Evolutionary conservation across 1,140 invertebrate genomes (phyloP), one percentile per base, ranked within the genome.

Genomic region (Neodiprion fabricii): DNA sequence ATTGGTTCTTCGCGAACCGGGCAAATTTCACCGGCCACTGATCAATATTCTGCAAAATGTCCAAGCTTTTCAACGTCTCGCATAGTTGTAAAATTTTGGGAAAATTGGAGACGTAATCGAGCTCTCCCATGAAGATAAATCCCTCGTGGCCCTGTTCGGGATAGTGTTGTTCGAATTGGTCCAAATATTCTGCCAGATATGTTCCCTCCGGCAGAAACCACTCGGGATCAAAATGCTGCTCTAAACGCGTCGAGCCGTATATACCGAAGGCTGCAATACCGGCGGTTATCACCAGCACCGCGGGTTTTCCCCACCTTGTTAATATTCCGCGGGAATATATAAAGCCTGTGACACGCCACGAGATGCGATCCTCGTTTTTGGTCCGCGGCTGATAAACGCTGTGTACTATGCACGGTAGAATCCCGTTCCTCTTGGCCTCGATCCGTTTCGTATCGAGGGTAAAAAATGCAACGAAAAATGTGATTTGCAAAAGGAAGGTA

Each of bases 401-500:
- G 82, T 95, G 91, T 76, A 88, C 85, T 72, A 92, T 92, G 81
- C 94, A 96, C 23, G 91, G 91, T 1, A 94, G 53, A 65, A 93
- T 81, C 11, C 93, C 92, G 85, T 95, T 94, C 80, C 92, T 84
- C 72, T 90, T 91, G 0, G 81, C 80, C 77, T 91, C 89, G 21
- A 94, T 88, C 82, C 94, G 89, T 82, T 82, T 88, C 68, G 93
- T 87, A 80, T 96, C 94, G 71, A 96, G 82, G 0, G 92, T 91
- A 78, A 95, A 92, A 72, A 92, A 91, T 1, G 93, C 94, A n/a
- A 94, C 90, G 85, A 95, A 96, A 85, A 95, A 93, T 9, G 94
- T 95, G 8, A 94, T 90, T 81, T 93, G 93, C 78, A 93, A 92
- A 50, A 95, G 84, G 85, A 93, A 96, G 10, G 94, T 94, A 74